Conservation (phyloP, 2,113 vertebrate species). For the Orycteropus afer region DNA sequence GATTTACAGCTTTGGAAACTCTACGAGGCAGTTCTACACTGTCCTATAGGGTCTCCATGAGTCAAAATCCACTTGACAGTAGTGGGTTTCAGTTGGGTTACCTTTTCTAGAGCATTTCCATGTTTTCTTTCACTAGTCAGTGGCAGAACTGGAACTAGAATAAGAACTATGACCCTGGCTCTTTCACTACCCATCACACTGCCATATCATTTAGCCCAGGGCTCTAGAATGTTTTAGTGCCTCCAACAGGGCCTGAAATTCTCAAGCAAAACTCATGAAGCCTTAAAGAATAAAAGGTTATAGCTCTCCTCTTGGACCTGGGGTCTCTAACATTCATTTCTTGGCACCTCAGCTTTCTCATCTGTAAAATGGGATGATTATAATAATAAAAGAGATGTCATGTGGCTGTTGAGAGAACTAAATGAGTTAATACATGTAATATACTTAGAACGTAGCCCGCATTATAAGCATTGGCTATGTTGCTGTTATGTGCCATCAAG, state of each 20-base stretch:
- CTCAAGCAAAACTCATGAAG: rapidly evolving
- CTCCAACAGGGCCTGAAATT: rapidly evolving
- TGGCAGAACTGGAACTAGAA: background rate
- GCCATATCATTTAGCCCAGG: rapidly evolving
- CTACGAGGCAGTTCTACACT: no score
- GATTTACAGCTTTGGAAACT: no score
- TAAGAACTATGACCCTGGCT: background rate
- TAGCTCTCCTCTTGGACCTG: background rate
- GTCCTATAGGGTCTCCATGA: no score
- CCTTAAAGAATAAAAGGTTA: rapidly evolving
- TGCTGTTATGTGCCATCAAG: no score
- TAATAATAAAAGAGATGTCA: background rate
- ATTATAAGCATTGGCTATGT: no score
- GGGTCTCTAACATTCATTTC: background rate
- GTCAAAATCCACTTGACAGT: no score
- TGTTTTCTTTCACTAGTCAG: background rate
- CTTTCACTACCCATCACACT: background rate
- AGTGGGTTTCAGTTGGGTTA: no score
- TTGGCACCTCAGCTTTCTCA: background rate
- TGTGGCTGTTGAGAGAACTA: background rate
- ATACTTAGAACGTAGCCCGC: background rate
- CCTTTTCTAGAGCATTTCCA: background rate
- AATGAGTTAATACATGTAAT: background rate
- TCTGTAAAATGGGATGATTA: slow-evolving; percentile 1
- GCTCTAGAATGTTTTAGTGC: background rate